Percentiles rank a stretch among this genome's conserved stretches.
These are phyloP conservation scores for Tachypleus tridentatus DNA, from an alignment of 1,140 invertebrate species.

Conservation along the genomic window DNA sequence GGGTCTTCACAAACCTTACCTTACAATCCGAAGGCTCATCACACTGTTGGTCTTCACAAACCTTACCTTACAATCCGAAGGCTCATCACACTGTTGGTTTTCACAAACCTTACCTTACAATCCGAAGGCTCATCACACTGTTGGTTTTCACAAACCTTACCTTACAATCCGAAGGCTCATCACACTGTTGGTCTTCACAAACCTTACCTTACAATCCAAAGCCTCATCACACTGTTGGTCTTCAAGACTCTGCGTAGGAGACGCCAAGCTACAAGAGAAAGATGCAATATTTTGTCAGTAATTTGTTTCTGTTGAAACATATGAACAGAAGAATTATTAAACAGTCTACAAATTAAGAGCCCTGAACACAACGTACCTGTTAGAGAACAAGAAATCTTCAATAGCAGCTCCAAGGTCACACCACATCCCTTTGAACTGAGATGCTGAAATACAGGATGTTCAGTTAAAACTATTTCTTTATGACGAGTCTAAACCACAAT, in stretches of 20 bases:
- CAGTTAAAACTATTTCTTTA: no score
- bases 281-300: neutral
- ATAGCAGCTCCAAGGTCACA: constrained; percentile 66
- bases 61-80: constrained; percentile 55
- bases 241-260: constrained; percentile 56
- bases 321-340: no score
- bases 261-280: constrained; percentile 37
- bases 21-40: no score
- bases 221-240: constrained; percentile 71
- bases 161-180: no score
- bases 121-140: no score
- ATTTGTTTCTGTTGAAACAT: no score
- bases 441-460: constrained; percentile 26
- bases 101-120: constrained; percentile 33
- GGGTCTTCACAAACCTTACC: no score
- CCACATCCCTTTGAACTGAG: constrained; percentile 50
- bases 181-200: no score
- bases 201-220: constrained; percentile 53
- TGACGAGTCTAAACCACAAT: no score
- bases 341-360: no score
- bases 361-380: constrained; percentile 37
- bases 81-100: constrained; percentile 69
- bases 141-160: no score
- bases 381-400: constrained; percentile 83
- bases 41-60: no score